A percentile compares a stretch with the other conserved stretches of the same genome.
Conservation (phyloP, 2,113 vertebrate genomes). For the Zosterops lateralis region DNA sequence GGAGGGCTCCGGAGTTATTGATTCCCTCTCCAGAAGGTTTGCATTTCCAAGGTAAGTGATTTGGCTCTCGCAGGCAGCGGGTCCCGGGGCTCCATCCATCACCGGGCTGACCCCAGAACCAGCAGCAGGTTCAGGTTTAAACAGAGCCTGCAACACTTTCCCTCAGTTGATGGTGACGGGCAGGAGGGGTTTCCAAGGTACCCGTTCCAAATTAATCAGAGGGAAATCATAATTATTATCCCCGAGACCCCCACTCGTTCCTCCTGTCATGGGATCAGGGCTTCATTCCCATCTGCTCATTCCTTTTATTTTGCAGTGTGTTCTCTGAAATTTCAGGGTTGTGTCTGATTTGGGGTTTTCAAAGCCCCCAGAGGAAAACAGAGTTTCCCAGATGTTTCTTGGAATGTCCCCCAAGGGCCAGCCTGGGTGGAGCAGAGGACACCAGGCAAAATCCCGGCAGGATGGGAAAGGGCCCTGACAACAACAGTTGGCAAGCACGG, state of each 20-base stretch:
- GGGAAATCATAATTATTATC: fast-evolving
- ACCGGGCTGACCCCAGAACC: background rate
- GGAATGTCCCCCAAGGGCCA: background rate
- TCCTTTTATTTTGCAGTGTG: background rate
- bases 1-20: conserved; percentile 47
- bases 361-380: background rate
- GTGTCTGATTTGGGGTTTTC: background rate
- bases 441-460: background rate
- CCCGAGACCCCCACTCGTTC: fast-evolving
- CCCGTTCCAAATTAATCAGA: background rate
- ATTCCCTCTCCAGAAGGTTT: conserved; percentile 50
- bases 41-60: conserved; percentile 50
- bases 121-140: background rate
- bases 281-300: fast-evolving
- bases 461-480: background rate
- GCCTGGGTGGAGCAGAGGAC: fast-evolving
- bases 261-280: background rate
- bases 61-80: background rate
- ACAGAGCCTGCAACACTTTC: background rate
- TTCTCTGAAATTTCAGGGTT: background rate
- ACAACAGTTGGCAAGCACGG: fast-evolving
- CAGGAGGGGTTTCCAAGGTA: background rate
- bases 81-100: conserved; percentile 27
- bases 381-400: background rate
- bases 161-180: fast-evolving